A percentile compares a stretch with the other conserved stretches of the same genome.
phyloP scores from a whole-genome alignment of 2,888 invertebrate species.

The Bellardia pandia region DNA sequence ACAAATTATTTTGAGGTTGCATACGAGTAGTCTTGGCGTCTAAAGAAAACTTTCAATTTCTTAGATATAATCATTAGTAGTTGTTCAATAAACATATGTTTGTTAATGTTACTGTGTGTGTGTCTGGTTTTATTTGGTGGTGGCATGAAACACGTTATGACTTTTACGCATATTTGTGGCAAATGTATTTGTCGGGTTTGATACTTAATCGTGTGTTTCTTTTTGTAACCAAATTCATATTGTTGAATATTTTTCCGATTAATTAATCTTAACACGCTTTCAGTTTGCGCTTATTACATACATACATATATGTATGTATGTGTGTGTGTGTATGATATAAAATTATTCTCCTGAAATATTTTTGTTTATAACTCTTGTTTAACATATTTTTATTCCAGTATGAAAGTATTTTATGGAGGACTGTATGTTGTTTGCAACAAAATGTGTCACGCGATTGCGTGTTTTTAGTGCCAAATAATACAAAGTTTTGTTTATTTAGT shows the following conservation, averaged over 20 bases:
- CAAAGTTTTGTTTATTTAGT: conserved; percentile 25
- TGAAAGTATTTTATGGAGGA: neutral
- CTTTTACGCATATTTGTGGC: neutral
- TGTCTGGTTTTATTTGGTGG: neutral
- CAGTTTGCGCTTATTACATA: conserved; percentile 45
- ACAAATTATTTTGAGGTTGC: neutral
- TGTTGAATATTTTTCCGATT: conserved; percentile 43
- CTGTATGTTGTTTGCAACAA: conserved; percentile 19
- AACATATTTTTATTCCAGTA: neutral
- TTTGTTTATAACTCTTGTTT: conserved; percentile 11
- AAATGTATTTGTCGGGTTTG: neutral
- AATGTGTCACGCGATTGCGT: conserved; percentile 68
- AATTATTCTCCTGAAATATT: neutral
- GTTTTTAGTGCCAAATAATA: conserved; percentile 58
- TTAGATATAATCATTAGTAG: conserved; percentile 44
- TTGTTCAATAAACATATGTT: conserved; percentile 17
- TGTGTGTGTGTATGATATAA: neutral
- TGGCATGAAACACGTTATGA: conserved; percentile 14
- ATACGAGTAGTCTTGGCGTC: neutral
- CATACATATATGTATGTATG: neutral
- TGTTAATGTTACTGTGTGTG: neutral
- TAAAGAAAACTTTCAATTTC: conserved; percentile 30
- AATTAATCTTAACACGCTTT: conserved; percentile 67
- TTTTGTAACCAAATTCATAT: neutral
- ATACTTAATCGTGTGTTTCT: neutral